Evolutionary conservation across 1,140 invertebrate species (phyloP).

Genomic region (Polypedilum vanderplanki): DNA sequence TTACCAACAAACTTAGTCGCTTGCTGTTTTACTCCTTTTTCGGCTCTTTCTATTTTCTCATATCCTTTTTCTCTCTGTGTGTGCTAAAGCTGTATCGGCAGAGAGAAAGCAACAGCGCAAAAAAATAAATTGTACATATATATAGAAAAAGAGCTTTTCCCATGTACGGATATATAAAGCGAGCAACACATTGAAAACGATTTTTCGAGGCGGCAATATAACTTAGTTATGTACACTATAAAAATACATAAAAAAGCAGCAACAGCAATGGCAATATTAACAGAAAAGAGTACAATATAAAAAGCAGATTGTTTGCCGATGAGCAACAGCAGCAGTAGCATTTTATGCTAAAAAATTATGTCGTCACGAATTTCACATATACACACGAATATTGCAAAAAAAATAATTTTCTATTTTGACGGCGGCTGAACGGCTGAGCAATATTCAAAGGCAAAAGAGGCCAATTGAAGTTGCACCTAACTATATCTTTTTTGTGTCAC

Average conservation of each 20-base stretch:
- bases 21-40: slow-evolving; percentile 10
- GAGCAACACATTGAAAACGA: background rate
- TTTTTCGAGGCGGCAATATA: slow-evolving; percentile 5
- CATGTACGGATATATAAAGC: background rate
- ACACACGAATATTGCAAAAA: background rate
- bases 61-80: background rate
- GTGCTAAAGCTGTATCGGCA: background rate
- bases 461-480: background rate
- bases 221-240: background rate
- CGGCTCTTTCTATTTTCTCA: background rate
- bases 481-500: background rate
- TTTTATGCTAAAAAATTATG: background rate
- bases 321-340: background rate
- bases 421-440: no score
- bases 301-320: background rate
- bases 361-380: background rate
- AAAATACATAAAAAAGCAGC: background rate
- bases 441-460: background rate
- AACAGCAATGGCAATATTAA: background rate
- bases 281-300: background rate
- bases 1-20: slow-evolving; percentile 3
- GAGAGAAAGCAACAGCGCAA: slow-evolving; percentile 9
- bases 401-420: no score
- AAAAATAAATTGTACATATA: background rate
- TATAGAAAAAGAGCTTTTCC: background rate